Conservation (phyloP, 2,888 invertebrate genomes). For the Molanna angustata region DNA sequence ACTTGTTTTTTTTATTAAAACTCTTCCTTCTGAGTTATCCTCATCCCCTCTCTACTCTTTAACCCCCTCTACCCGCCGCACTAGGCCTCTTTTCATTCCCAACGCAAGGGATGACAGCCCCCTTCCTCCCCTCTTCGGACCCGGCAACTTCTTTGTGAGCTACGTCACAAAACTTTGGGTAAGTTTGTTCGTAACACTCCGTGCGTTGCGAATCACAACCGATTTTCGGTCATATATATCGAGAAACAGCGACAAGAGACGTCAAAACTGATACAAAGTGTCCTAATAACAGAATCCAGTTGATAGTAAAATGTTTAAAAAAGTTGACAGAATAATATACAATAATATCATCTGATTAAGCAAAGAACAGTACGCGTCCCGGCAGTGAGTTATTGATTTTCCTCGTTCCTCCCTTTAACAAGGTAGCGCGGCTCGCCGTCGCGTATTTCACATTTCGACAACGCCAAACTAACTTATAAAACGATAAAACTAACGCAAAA, state of each 20-base stretch:
- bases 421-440: conserved; percentile 49
- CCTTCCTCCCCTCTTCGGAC: conserved; percentile 50
- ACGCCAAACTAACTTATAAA: too few species aligned
- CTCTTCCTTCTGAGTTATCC: conserved; percentile 25
- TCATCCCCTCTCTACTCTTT: conserved; percentile 5
- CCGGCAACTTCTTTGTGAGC: conserved; percentile 53
- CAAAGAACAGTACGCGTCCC: conserved; percentile 29
- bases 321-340: conserved; percentile 15
- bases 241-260: conserved; percentile 4
- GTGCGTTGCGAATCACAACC: conserved; percentile 25
- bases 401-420: conserved; percentile 52
- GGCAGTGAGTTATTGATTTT: conserved; percentile 58
- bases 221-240: conserved; percentile 2
- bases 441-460: too few species aligned
- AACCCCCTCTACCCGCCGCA: conserved; percentile 26
- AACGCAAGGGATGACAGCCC: conserved; percentile 43
- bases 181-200: conserved; percentile 43
- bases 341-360: conserved; percentile 53
- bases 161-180: conserved; percentile 52
- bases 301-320: conserved; percentile 9
- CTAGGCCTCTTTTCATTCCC: too few species aligned
- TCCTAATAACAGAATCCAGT: background rate
- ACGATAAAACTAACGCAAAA: too few species aligned
- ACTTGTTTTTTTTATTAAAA: conserved; percentile 26
- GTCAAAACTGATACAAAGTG: conserved; percentile 7